Base-by-base conservation (phyloP, 2,888 invertebrate genomes). In the Congeria kusceri region DNA sequence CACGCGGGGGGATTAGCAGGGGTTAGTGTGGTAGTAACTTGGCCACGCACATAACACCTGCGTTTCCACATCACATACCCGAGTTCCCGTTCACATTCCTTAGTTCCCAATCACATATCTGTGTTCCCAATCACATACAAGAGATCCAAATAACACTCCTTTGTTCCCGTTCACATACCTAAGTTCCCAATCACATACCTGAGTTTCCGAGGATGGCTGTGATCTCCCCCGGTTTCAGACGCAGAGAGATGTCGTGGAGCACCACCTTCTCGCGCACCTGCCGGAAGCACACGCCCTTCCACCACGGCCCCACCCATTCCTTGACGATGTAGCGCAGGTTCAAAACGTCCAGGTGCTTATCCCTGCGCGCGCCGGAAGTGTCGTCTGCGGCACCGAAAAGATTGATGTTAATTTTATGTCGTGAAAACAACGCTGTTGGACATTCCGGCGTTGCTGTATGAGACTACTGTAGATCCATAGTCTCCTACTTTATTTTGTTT, bases 171-270 rank as follows among this genome's bases (percentile, higher is more conserved):
- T 7, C 32, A 11, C 4, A 7, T 32, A 11, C 4, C 5, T 7
- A 32, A 4, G 32, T 32, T 32, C 32, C 32, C 5, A 9, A 49
- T 13, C 3, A 58, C 57, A 47, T 75, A 91, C 91, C 91, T 47
- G 90, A 91, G 46, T 84, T 88, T 9, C 91, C 91, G 0, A 89
- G 81, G 5, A 91, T 77, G 0, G 87, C 91, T 0, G 89, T 86
- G 11, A 91, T 71, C 27, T 88, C 86, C 27, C 90, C 90, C 32
- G 84, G 83, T 39, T 69, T 76, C 65, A 88, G 77, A 23, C 86
- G 84, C 84, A 90, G 75, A 46, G 77, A 86, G 7, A 89, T 81
- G 68, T 88, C 87, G 13, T 84, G 59, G 0, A 91, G 83, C 18
- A 91, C 87, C 18, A 75, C 77, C 69, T 89, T 90, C 18, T 78